Evolutionary conservation across 2,113 vertebrate genomes (phyloP), one percentile per base, ranked within the genome.

Genomic region (Gymnogyps californianus): DNA sequence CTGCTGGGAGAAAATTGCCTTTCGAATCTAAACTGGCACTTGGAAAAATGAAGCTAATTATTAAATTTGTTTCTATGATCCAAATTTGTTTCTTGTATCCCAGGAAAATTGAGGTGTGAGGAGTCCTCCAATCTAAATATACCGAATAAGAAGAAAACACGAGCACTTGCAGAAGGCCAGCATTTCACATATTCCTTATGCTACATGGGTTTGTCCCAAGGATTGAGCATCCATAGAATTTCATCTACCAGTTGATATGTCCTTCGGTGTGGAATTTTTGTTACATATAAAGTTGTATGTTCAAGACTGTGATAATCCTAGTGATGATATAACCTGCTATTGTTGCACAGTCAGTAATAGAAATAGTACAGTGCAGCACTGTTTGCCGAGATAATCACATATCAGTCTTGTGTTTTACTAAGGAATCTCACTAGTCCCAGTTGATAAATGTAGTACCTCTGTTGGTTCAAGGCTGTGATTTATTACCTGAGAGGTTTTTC

Each of bases 151-250:
- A 74, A 65, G 36, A 80, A 76, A 58, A 58, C 34, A 24, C 0
- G 4, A 52, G 21, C 15, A 51, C 0, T 1, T 32, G 26, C 24
- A 59, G 47, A 67, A 82, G 31, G 20, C 7, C 46, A 72, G 17
- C 8, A 40, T 72, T 59, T 72, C 42, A 72, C 8, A 42, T 59
- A 31, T 26, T 65, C n/a, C 7, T 20, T 74, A 1, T 19, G 10
- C 29, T 69, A 4, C 2, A 1, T 8, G 8, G 2, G 3, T 40
- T 89, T 83, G 31, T 76, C 31, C 16, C 0, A 0, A 80, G 66
- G 10, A 42, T 4, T 54, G 29, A 79, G 49, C 21, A 31, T n/a
- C 32, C 42, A 17, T 2, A 38, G 40, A 32, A 66, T 61, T 62
- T 69, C 4, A 47, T 38, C 29, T 38, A 22, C 9, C 6, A 15